phyloP scores from a whole-genome alignment of 2,113 vertebrate genomes.

The Blennius ocellaris region DNA sequence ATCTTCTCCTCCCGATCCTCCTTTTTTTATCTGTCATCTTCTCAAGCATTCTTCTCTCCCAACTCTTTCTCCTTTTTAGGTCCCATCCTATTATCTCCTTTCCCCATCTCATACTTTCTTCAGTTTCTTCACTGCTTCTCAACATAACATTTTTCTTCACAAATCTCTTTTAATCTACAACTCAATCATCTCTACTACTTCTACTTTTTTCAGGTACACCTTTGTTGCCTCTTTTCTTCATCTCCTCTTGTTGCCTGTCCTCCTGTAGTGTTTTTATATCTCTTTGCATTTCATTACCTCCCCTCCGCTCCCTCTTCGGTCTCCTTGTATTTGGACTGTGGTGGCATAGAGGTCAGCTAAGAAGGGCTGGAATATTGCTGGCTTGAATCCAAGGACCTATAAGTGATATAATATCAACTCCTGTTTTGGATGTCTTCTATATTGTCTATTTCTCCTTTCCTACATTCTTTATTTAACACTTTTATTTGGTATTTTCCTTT shows the following conservation, averaged over 20 bases:
- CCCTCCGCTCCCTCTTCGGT: neutral
- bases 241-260: neutral
- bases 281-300: too few relatives aligned
- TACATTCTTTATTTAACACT: too few relatives aligned
- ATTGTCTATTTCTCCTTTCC: too few relatives aligned
- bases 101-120: neutral
- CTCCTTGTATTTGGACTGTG: neutral
- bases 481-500: neutral
- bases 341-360: too few relatives aligned
- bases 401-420: too few relatives aligned
- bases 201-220: too few relatives aligned
- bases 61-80: slow-evolving; percentile 6
- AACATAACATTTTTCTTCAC: too few relatives aligned
- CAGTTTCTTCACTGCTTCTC: neutral
- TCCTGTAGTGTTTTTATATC: neutral
- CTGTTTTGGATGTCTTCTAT: too few relatives aligned
- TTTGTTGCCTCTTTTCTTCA: neutral
- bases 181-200: neutral
- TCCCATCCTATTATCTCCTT: slow-evolving; percentile 14
- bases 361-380: too few relatives aligned
- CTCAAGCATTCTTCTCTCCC: neutral
- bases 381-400: too few relatives aligned
- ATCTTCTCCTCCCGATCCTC: neutral
- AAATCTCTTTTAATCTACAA: too few relatives aligned
- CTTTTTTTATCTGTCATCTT: slow-evolving; percentile 6